Conservation (phyloP, 2,888 invertebrate species). For the Nipponacmea schrenckii region DNA sequence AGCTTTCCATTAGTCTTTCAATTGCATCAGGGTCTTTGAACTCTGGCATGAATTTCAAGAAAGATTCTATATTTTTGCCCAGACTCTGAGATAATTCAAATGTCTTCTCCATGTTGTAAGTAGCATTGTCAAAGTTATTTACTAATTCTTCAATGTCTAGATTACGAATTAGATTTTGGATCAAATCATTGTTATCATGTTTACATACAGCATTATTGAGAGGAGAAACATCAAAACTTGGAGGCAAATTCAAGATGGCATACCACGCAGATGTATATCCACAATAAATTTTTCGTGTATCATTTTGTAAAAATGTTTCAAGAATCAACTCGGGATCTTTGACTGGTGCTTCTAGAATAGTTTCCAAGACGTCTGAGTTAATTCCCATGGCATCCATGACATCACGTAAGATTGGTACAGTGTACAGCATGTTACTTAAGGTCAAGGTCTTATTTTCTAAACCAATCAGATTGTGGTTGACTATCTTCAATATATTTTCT, state of each 20-base stretch:
- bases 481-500: slow-evolving; percentile 30
- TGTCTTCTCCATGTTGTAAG: slow-evolving; percentile 35
- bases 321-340: slow-evolving; percentile 31
- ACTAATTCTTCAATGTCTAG: slow-evolving; percentile 26
- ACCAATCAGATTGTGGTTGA: slow-evolving; percentile 32
- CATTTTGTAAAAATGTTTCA: slow-evolving; percentile 23
- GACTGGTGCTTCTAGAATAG: slow-evolving; percentile 34
- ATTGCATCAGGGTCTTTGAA: slow-evolving; percentile 16
- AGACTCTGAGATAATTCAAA: slow-evolving; percentile 31
- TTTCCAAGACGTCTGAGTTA: slow-evolving; percentile 28
- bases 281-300: slow-evolving; percentile 26
- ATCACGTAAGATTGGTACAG: slow-evolving; percentile 33
- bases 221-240: slow-evolving; percentile 27
- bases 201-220: slow-evolving; percentile 31
- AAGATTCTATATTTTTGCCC: slow-evolving; percentile 19
- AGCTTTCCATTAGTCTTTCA: slow-evolving; percentile 3
- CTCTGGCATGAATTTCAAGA: slow-evolving; percentile 32
- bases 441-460: slow-evolving; percentile 32
- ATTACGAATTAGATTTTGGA: slow-evolving; percentile 24
- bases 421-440: slow-evolving; percentile 30
- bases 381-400: slow-evolving; percentile 34
- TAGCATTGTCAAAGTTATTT: slow-evolving; percentile 16
- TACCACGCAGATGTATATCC: slow-evolving; percentile 21
- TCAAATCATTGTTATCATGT: slow-evolving; percentile 21
- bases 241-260: slow-evolving; percentile 27